A percentile compares a stretch with the other conserved stretches of the same genome.
phyloP scores from a whole-genome alignment of 2,888 invertebrate species.

The Acronicta aceris region DNA sequence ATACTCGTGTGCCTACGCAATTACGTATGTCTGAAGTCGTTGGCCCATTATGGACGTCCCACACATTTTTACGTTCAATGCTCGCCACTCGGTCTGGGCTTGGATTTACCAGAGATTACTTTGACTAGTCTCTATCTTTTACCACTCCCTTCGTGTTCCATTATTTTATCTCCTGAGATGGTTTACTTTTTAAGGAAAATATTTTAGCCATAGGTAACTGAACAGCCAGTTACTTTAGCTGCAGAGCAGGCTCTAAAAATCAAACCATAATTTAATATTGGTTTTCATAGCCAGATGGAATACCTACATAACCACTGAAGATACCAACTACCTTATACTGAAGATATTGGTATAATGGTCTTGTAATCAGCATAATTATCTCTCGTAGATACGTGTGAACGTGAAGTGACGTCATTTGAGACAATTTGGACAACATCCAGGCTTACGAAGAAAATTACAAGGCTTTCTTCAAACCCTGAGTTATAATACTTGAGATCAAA shows the following conservation, averaged over 20 bases:
- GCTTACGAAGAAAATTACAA: conserved; percentile 30
- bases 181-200: too few relatives aligned
- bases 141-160: background rate
- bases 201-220: too few relatives aligned
- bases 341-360: too few relatives aligned
- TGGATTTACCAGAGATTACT: conserved; percentile 5
- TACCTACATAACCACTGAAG: too few relatives aligned
- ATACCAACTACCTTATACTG: too few relatives aligned
- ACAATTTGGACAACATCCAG: conserved; percentile 41
- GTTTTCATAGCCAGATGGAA: too few relatives aligned
- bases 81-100: conserved; percentile 40
- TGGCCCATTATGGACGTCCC: conserved; percentile 29
- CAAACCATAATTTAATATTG: too few relatives aligned
- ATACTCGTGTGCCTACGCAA: conserved; percentile 5
- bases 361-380: background rate
- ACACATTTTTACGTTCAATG: conserved; percentile 27
- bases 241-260: too few relatives aligned
- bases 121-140: conserved; percentile 1
- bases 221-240: too few relatives aligned
- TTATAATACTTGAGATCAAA: conserved; percentile 3
- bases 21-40: conserved; percentile 30
- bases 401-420: conserved; percentile 28
- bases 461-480: conserved; percentile 18
- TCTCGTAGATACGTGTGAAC: conserved; percentile 10
- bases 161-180: too few relatives aligned